Evolutionary conservation across 2,888 invertebrate species (phyloP), one percentile per base, ranked within the genome.

Genomic region (Catonia carolina): DNA sequence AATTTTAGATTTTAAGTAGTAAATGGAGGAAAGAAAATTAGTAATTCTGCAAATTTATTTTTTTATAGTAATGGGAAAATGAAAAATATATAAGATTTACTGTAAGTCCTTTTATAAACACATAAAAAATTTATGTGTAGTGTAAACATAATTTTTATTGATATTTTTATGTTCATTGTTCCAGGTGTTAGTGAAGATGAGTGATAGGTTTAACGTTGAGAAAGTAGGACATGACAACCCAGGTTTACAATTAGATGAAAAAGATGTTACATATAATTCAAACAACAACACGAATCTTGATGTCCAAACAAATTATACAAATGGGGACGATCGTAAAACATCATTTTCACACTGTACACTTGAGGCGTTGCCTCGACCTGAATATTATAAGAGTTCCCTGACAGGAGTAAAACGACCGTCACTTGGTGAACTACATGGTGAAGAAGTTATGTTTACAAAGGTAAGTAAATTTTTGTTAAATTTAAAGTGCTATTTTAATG

Each of bases 181-280:
- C n/a, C n/a, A n/a, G n/a, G n/a, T n/a, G n/a, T n/a, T n/a, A n/a
- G 27, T 20, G 18, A 45, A 45, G 7, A 45, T 45, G 45, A 14
- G 20, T n/a, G 45, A 27, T n/a, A 18, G 45, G 8, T 45, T 45
- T 5, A 45, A 45, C 22, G 22, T 45, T n/a, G 20, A 45, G n/a
- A 45, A 45, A 12, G 45, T 45, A 3, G 45, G 45, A 1, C 45
- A 23, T 7, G 45, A 45, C 45, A 45, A 45, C n/a, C n/a, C 22
- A 2, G 45, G 45, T 1, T 27, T 45, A 5, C 22, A 22, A 7
- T 8, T 45, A 14, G 45, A 45, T 27, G 45, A 45, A 27, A 22
- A 22, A 14, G 45, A 22, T 2, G 22, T 41, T 22, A 18, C 18
- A 18, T 20, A 6, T 6, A 17, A 12, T 1, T 6, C 14, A 2